These are phyloP conservation scores for Symphodus melops DNA, from an alignment of 2,113 vertebrate species.

Conservation along the genomic window DNA sequence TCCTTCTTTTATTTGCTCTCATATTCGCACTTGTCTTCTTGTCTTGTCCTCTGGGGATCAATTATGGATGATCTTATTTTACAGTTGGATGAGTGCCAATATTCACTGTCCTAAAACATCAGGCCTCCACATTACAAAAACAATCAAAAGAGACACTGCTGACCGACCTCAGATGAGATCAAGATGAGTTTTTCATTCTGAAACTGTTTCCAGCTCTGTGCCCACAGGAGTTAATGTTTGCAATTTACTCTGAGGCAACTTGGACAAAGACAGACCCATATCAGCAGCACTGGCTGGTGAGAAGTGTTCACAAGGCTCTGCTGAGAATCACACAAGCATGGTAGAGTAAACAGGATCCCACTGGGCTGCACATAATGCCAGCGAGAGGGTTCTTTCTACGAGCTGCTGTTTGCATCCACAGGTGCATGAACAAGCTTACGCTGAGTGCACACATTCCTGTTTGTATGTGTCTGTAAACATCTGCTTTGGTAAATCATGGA, in stretches of 20 bases:
- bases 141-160: too few species aligned
- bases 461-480: background rate
- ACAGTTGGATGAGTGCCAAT: background rate
- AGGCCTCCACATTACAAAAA: too few species aligned
- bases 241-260: background rate
- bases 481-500: constrained; percentile 2
- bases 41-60: too few species aligned
- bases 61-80: too few species aligned
- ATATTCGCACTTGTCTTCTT: too few species aligned
- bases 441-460: constrained; percentile 1
- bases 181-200: background rate
- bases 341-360: constrained; percentile 50
- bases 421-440: background rate
- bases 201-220: background rate
- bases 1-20: background rate
- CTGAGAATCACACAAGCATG: constrained; percentile 63
- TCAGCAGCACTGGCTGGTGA: constrained; percentile 21
- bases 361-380: constrained; percentile 4
- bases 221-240: background rate
- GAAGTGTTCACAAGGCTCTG: constrained; percentile 59
- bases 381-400: background rate
- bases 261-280: constrained; percentile 23
- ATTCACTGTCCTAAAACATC: background rate
- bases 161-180: too few species aligned
- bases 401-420: constrained; percentile 5